Evolutionary conservation across 1,140 invertebrate species (phyloP).

Genomic region (Calycopis cecrops): DNA sequence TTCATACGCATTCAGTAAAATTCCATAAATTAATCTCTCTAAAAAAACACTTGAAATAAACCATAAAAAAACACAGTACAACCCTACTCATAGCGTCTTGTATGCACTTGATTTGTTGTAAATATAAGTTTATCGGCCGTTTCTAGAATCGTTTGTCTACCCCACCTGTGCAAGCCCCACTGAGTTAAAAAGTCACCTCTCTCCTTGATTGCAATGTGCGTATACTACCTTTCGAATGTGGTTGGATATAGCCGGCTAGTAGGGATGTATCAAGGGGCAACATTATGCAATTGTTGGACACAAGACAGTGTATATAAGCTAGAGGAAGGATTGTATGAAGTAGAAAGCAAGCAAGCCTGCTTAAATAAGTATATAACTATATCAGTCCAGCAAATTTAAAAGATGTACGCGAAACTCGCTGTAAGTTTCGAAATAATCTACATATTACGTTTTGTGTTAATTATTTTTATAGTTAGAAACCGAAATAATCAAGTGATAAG

Average conservation of each 20-base stretch:
- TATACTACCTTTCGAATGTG: slow-evolving; percentile 47
- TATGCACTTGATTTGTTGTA: slow-evolving; percentile 32
- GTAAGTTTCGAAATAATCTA: slow-evolving; percentile 40
- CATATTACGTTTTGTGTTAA: slow-evolving; percentile 1
- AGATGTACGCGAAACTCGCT: slow-evolving; percentile 69
- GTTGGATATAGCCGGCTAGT: slow-evolving; percentile 51
- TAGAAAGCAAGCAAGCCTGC: slow-evolving; percentile 56
- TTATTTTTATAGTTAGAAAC: neutral
- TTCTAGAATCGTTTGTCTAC: slow-evolving; percentile 35
- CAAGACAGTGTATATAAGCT: slow-evolving; percentile 59
- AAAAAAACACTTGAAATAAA: neutral
- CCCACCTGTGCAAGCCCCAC: slow-evolving; percentile 49
- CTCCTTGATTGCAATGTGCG: slow-evolving; percentile 24
- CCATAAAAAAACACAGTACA: slow-evolving; percentile 15
- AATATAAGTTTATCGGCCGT: slow-evolving; percentile 25
- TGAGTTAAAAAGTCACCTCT: slow-evolving; percentile 36
- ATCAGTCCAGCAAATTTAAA: slow-evolving; percentile 62
- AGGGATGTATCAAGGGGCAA: slow-evolving; percentile 64
- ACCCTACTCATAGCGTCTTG: slow-evolving; percentile 23
- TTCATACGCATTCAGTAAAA: no score
- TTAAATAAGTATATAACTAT: slow-evolving; percentile 50
- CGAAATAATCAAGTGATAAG: no score
- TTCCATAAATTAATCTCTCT: no score
- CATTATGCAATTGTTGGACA: slow-evolving; percentile 58
- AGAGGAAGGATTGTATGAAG: slow-evolving; percentile 40